Evolutionary conservation across 2,113 vertebrate species (phyloP), one percentile per base, ranked within the genome.

Genomic region (Nothobranchius furzeri): DNA sequence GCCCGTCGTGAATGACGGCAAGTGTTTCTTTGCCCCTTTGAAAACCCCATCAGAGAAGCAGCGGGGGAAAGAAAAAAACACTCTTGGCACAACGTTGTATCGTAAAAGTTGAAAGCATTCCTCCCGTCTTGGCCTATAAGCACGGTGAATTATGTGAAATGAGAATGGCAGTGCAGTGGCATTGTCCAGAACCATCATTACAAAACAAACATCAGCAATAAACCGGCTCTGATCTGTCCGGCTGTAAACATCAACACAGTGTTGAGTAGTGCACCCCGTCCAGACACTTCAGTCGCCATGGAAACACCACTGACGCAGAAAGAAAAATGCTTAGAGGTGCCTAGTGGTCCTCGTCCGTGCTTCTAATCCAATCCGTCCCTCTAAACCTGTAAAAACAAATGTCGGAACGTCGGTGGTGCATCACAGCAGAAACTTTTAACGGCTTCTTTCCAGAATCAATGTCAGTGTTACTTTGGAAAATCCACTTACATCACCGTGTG

Each of bases 71-170:
- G 24, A 58, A 64, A 63, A 79, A 75, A 83, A 79, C 7, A n/a
- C 73, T 75, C 70, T 88, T 88, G 85, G 85, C 80, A 85, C 84
- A 71, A 86, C 53, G 75, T 82, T 76, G 78, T 71, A 60, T 72
- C 79, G 86, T 87, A 88, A 88, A 88, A 82, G 81, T 89, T 89
- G 86, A 90, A 91, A 91, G 87, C 91, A 79, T 91, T 90, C 89
- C 84, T 60, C 36, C 48, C 72, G 64, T 81, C 73, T 81, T 75
- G 76, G 76, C 73, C 67, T 73, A 72, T 76, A 84, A 85, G 82
- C 68, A 51, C 70, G 70, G 42, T 69, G 75, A 85, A 75, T 85
- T 85, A 81, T 75, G 84, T 70, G 74, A 75, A 74, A 66, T 52
- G 75, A 81, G 73, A 70, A 57, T 20, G 64, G 76, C 56, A 57